Conservation (phyloP, 2,113 vertebrate species). For the Struthio camelus region DNA sequence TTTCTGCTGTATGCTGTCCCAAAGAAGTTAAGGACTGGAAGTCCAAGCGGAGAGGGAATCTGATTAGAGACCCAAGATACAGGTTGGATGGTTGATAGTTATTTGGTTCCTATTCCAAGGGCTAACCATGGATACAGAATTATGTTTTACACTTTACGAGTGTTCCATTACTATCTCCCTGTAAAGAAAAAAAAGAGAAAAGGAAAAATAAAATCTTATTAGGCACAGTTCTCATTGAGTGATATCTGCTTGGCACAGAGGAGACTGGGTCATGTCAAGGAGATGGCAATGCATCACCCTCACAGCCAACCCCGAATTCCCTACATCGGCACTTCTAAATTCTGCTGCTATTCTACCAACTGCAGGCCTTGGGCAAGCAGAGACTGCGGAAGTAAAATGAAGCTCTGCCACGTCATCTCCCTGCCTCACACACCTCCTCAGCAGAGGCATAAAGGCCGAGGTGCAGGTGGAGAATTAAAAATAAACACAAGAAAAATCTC, state of each 20-base stretch:
- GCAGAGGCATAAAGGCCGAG: neutral
- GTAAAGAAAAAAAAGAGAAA: neutral
- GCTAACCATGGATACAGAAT: neutral
- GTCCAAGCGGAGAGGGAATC: neutral
- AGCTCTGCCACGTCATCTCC: neutral
- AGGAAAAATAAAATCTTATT: constrained; percentile 11
- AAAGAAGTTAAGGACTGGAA: neutral
- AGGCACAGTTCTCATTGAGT: neutral
- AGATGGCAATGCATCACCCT: constrained; percentile 19
- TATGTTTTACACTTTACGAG: neutral
- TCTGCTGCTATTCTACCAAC: constrained; percentile 33
- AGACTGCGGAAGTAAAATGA: constrained; percentile 25
- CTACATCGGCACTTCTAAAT: constrained; percentile 51
- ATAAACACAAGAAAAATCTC: constrained; percentile 6
- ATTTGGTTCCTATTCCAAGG: neutral
- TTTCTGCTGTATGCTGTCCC: neutral
- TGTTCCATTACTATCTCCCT: neutral
- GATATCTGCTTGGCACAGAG: constrained; percentile 22
- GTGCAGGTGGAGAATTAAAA: neutral
- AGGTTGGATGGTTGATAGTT: neutral
- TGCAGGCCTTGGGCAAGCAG: constrained; percentile 19
- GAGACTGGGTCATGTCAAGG: constrained; percentile 28
- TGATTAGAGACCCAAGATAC: neutral
- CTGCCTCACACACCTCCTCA: neutral
- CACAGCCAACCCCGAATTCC: neutral